Percentiles rank a stretch among this genome's conserved stretches.
These are phyloP conservation scores for Luffia ferchaultella DNA, from an alignment of 2,888 invertebrate species.

Conservation along the genomic window DNA sequence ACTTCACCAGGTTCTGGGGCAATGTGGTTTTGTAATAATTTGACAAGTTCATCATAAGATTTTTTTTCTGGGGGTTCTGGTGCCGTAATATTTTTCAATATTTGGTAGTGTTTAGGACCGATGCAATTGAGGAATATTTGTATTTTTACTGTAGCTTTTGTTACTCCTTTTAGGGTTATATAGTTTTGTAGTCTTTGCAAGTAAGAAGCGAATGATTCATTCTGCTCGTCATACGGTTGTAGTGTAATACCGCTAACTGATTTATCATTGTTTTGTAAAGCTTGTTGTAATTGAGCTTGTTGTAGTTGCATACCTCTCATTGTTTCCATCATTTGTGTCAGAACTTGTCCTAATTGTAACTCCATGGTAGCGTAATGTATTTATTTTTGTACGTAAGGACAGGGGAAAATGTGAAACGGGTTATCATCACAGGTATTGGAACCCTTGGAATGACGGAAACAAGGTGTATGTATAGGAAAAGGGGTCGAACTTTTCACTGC, in stretches of 20 bases:
- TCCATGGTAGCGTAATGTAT: neutral
- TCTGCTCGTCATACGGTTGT: conserved; percentile 3
- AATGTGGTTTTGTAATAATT: neutral
- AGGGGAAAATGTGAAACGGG: neutral
- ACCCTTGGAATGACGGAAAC: neutral
- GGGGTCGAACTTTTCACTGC: neutral
- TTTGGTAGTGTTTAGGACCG: conserved; percentile 6
- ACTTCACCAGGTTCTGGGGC: neutral
- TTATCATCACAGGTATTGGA: neutral
- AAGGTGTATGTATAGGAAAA: neutral
- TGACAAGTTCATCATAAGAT: neutral
- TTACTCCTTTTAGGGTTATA: neutral
- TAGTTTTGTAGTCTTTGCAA: neutral
- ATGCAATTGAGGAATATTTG: conserved; percentile 3
- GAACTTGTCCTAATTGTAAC: neutral
- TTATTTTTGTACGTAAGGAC: neutral
- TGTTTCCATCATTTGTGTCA: neutral
- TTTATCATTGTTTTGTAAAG: neutral
- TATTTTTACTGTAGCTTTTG: neutral
- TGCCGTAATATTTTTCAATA: conserved; percentile 1
- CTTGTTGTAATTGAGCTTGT: neutral
- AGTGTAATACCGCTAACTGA: neutral
- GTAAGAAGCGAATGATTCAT: conserved; percentile 1
- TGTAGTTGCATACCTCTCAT: neutral
- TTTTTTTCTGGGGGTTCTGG: neutral